Evolutionary conservation across 2,113 vertebrate species (phyloP), one percentile per base, ranked within the genome.

Genomic region (Aspiorhynchus laticeps): DNA sequence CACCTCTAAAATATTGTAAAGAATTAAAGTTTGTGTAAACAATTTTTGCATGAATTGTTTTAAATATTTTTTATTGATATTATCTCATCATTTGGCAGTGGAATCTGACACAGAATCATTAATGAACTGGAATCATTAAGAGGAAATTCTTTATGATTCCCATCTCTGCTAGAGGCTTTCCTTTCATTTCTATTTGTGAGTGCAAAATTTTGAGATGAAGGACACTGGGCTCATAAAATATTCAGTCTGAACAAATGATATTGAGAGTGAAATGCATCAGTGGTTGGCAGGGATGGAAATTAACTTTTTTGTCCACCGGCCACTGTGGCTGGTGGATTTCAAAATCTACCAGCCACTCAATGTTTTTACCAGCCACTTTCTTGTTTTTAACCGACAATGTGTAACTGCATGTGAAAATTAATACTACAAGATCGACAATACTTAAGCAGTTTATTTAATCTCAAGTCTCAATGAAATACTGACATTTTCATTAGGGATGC

Each of bases 161-260:
- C 11, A 75, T 75, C 5, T 4, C 12, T 26, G 12, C 1, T 75
- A 43, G 24, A 41, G 41, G n/a, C 0, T 46, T 43, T 8, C 1
- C 38, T 65, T 65, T 65, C 38, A 65, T 69, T 28, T 83, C 41
- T 69, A 31, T 46, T 84, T 56, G 12, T 74, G 12, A 41, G 48
- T 36, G 33, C 8, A 82, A 33, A 1, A 74, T 56, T 73, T 84
- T 75, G 24, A 56, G 24, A 41, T 74, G 14, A 74, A 84, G 82
- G 43, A 82, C 80, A 82, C 19, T 31, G 80, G 63, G 28, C 46
- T 38, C 46, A 84, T 56, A 41, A 59, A 74, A 73, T 74, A 84
- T 71, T 83, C 28, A 83, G 63, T 53, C 28, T 71, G 63, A 71
- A 53, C 43, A 71, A 71, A 71, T 83, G 10, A 83, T 48, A 51